These are phyloP conservation scores for Trachymyrmex cornetzi DNA, from an alignment of 1,140 invertebrate genomes.

Conservation along the genomic window DNA sequence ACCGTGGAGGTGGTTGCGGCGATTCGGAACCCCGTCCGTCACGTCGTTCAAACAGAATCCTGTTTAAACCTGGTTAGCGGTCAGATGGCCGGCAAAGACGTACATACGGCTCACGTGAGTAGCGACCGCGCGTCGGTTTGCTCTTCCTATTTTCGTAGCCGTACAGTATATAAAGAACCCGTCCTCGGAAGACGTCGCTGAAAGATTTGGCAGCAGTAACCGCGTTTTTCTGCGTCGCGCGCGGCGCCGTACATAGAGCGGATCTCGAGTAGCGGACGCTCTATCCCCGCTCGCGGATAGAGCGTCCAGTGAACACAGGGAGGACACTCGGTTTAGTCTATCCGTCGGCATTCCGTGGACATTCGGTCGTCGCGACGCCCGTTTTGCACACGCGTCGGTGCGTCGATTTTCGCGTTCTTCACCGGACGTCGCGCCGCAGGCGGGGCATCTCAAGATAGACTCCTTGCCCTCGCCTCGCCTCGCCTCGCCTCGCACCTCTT, in stretches of 20 bases:
- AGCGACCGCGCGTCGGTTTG: slow-evolving; percentile 68
- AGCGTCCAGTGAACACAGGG: slow-evolving; percentile 28
- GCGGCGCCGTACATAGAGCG: slow-evolving; percentile 69
- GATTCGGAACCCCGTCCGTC: slow-evolving; percentile 38
- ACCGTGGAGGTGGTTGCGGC: slow-evolving; percentile 5
- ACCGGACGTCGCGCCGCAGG: slow-evolving; percentile 1
- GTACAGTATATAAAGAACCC: slow-evolving; percentile 76
- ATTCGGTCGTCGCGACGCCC: slow-evolving; percentile 17
- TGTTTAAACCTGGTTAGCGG: slow-evolving; percentile 67
- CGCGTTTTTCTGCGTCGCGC: slow-evolving; percentile 82
- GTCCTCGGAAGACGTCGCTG: slow-evolving; percentile 80
- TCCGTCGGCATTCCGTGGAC: slow-evolving; percentile 6
- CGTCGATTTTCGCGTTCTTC: slow-evolving; percentile 15
- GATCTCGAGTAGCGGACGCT: slow-evolving; percentile 3
- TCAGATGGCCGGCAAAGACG: slow-evolving; percentile 35
- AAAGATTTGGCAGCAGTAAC: slow-evolving; percentile 82
- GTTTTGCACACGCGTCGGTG: slow-evolving; percentile 29
- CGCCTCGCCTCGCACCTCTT: slow-evolving; percentile 4
- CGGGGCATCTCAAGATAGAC: slow-evolving; percentile 59
- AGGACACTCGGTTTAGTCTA: slow-evolving; percentile 24
- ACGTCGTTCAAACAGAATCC: slow-evolving; percentile 50
- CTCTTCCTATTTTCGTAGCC: slow-evolving; percentile 80
- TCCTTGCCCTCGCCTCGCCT: slow-evolving; percentile 13
- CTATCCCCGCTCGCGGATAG: slow-evolving; percentile 27
- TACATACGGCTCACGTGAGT: slow-evolving; percentile 67